Base-by-base conservation (phyloP, 2,797 vertebrate species). In the Dicrostonyx torquatus region DNA sequence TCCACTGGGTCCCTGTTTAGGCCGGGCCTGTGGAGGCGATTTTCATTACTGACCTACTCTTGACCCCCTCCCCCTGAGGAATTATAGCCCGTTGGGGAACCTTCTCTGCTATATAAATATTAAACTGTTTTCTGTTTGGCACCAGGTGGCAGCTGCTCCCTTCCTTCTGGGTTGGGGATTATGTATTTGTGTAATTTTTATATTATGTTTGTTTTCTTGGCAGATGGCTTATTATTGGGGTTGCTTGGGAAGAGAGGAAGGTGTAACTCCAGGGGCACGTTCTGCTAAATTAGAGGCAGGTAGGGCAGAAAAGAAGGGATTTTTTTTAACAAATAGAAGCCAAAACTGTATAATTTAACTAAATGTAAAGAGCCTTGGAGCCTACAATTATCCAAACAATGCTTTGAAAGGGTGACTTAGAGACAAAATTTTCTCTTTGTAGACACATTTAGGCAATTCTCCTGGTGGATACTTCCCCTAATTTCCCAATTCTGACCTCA, bases 171-270 rank as follows among this genome's bases (percentile, higher is more conserved):
- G 88, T 62, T 50, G 87, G 90, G 88, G 95, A 95, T 95, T 96
- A 95, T 80, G 79, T 66, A 95, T 95, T 95, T 95, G 94, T 94
- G 94, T 90, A 80, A 94, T 96, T 97, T 97, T 94, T 91, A 90
- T 97, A 96, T 95, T 73, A 91, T 89, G 87, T 96, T 97, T 95
- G 91, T 95, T 97, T 97, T 85, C 90, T 96, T 95, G 95, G 92
- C 93, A 95, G 96, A 94, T 89, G 90, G 94, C 79, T 95, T 73
- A 88, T 95, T 95, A 95, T 85, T 90, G 91, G 94, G 90, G 95
- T 92, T 66, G 53, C 66, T 8, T 43, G 87, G 83, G 34, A 43
- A 50, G 62, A 80, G 31, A 91, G 64, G 70, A 90, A 92, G 79
- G 93, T 89, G 40, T 88, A 91, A 95, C 91, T 94, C 85, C 73